phyloP scores from a whole-genome alignment of 2,797 vertebrate genomes.

The Scyliorhinus canicula region DNA sequence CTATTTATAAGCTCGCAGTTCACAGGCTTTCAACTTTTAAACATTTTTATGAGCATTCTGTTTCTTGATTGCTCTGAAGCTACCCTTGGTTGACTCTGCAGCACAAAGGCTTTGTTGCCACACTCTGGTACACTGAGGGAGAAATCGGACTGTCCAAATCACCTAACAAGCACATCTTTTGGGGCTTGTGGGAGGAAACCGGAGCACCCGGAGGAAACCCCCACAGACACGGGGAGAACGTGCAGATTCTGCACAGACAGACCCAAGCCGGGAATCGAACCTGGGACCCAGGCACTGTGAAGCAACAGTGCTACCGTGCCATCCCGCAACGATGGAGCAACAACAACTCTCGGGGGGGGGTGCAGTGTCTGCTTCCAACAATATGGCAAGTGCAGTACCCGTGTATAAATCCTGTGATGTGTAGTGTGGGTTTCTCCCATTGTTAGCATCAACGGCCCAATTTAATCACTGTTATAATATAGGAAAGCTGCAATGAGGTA shows the following conservation, averaged over 20 bases:
- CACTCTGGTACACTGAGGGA: too few relatives aligned
- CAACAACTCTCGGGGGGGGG: too few relatives aligned
- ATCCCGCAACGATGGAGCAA: too few relatives aligned
- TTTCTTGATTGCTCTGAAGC: neutral
- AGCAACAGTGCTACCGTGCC: too few relatives aligned
- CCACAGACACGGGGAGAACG: too few relatives aligned
- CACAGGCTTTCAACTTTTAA: neutral
- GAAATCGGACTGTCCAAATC: too few relatives aligned
- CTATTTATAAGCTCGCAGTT: neutral
- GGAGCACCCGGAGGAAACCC: too few relatives aligned
- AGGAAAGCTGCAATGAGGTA: neutral
- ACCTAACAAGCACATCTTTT: too few relatives aligned
- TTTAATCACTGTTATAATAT: neutral
- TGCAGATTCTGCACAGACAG: too few relatives aligned
- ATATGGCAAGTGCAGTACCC: neutral
- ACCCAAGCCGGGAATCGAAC: too few relatives aligned
- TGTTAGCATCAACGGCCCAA: neutral
- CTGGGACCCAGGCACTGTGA: too few relatives aligned
- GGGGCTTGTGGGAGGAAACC: too few relatives aligned
- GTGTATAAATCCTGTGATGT: neutral
- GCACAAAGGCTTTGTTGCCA: neutral
- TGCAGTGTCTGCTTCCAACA: neutral
- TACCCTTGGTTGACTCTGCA: neutral
- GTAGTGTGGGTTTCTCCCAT: neutral
- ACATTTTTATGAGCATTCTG: neutral